phyloP scores from a whole-genome alignment of 1,140 invertebrate species.

The Lethrus apterus region DNA sequence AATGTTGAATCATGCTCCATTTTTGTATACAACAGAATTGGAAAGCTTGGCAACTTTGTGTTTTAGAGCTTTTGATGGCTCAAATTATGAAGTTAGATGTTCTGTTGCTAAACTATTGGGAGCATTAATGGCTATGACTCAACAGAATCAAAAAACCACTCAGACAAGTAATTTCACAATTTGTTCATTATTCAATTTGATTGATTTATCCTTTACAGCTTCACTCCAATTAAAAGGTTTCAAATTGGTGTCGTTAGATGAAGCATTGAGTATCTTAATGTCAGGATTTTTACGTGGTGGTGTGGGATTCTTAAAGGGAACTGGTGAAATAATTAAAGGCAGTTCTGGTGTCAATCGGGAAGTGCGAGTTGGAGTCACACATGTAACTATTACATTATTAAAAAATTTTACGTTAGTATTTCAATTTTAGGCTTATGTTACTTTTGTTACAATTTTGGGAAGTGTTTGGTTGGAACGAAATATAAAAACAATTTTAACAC shows the following conservation, averaged over 20 bases:
- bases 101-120: slow-evolving; percentile 88
- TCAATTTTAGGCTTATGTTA: slow-evolving; percentile 86
- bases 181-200: slow-evolving; percentile 17
- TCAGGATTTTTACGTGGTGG: slow-evolving; percentile 93
- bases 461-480: slow-evolving; percentile 91
- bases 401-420: slow-evolving; percentile 21
- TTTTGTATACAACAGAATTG: slow-evolving; percentile 82
- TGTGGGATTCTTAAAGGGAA: slow-evolving; percentile 89
- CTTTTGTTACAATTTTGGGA: slow-evolving; percentile 89
- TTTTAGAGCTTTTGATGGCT: slow-evolving; percentile 86
- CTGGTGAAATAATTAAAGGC: slow-evolving; percentile 94
- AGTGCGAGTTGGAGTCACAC: slow-evolving; percentile 90
- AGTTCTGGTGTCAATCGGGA: slow-evolving; percentile 87
- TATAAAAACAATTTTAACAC: slow-evolving; percentile 73
- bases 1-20: slow-evolving; percentile 82
- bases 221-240: slow-evolving; percentile 32
- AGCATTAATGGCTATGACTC: slow-evolving; percentile 76
- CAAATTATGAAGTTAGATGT: slow-evolving; percentile 91
- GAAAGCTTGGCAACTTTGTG: slow-evolving; percentile 84
- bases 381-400: slow-evolving; percentile 54
- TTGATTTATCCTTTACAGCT: no score
- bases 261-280: slow-evolving; percentile 85
- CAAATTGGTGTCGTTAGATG: slow-evolving; percentile 76
- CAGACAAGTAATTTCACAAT: slow-evolving; percentile 37
- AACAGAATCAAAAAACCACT: slow-evolving; percentile 49